A percentile compares a stretch with the other conserved stretches of the same genome.
These are phyloP conservation scores for Danaus chrysippus DNA, from an alignment of 2,888 invertebrate species.

Conservation along the genomic window DNA sequence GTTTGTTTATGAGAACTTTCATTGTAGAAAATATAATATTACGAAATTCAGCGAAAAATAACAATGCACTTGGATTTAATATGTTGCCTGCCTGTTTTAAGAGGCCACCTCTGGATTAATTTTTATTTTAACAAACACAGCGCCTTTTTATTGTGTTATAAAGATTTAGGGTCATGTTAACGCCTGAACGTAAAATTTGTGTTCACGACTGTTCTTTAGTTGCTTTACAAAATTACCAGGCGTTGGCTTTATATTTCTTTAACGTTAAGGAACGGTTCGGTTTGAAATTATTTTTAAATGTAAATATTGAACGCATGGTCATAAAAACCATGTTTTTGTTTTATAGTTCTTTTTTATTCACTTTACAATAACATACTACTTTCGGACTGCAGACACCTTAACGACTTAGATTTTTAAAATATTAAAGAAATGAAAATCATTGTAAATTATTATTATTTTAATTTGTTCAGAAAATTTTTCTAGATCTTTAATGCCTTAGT, in stretches of 20 bases:
- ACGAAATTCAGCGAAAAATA: too few relatives aligned
- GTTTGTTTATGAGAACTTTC: too few relatives aligned
- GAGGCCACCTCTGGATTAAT: too few relatives aligned
- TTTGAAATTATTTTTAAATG: neutral
- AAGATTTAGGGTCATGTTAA: neutral
- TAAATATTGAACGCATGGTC: neutral
- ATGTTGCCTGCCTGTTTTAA: too few relatives aligned
- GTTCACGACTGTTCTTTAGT: slow-evolving; percentile 14
- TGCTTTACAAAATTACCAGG: slow-evolving; percentile 18
- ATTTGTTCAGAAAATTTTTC: too few relatives aligned
- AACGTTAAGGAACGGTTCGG: slow-evolving; percentile 4
- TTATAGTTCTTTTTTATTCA: neutral
- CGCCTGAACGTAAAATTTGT: slow-evolving; percentile 18
- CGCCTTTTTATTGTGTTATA: neutral
- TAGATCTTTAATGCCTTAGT: too few relatives aligned
- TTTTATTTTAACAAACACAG: too few relatives aligned
- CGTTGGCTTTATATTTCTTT: neutral
- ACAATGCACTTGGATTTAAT: too few relatives aligned
- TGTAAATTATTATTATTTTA: neutral
- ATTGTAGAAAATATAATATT: too few relatives aligned
- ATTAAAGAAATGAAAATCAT: neutral
- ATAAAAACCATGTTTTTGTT: neutral
- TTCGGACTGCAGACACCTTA: neutral
- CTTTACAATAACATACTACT: neutral
- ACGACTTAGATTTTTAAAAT: neutral